phyloP scores from a whole-genome alignment of 2,113 vertebrate genomes.

The Nibea albiflora region DNA sequence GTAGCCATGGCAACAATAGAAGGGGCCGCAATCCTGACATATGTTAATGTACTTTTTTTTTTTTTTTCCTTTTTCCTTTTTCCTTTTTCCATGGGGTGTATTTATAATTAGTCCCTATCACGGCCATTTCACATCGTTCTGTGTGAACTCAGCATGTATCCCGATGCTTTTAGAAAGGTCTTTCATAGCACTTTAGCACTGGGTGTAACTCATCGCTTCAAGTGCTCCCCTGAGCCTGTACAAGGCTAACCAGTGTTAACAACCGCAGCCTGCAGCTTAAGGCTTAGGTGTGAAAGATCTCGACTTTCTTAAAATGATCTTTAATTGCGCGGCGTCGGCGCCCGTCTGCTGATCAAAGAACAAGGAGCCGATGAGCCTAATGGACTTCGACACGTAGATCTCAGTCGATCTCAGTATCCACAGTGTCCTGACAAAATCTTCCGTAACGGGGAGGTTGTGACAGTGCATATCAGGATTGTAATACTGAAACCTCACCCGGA shows the following conservation, averaged over 20 bases:
- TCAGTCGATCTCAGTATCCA: conserved; percentile 10
- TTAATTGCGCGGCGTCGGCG: conserved; percentile 37
- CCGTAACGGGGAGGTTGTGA: background rate
- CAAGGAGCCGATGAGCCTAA: conserved; percentile 3
- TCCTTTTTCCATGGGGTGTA: conserved; percentile 2
- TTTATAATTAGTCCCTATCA: conserved; percentile 16
- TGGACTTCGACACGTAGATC: conserved; percentile 5
- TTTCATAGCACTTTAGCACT: conserved; percentile 38
- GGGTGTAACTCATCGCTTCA: conserved; percentile 37
- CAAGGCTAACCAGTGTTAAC: conserved; percentile 59
- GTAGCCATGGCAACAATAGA: conserved; percentile 35
- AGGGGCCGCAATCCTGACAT: background rate
- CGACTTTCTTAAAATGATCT: conserved; percentile 20
- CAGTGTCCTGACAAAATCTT: background rate
- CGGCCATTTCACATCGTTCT: background rate
- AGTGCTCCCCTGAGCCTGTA: conserved; percentile 43
- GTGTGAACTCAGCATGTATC: conserved; percentile 28
- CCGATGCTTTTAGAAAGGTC: conserved; percentile 2
- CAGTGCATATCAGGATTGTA: background rate
- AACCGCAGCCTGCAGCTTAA: conserved; percentile 4
- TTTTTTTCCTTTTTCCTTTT: too few relatives aligned
- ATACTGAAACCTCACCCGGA: background rate
- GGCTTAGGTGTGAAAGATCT: conserved; percentile 22
- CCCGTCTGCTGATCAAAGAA: conserved; percentile 47
- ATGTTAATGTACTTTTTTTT: background rate